Evolutionary conservation across 2,113 vertebrate genomes (phyloP).

Genomic region (Nothocercus nigrocapillus): DNA sequence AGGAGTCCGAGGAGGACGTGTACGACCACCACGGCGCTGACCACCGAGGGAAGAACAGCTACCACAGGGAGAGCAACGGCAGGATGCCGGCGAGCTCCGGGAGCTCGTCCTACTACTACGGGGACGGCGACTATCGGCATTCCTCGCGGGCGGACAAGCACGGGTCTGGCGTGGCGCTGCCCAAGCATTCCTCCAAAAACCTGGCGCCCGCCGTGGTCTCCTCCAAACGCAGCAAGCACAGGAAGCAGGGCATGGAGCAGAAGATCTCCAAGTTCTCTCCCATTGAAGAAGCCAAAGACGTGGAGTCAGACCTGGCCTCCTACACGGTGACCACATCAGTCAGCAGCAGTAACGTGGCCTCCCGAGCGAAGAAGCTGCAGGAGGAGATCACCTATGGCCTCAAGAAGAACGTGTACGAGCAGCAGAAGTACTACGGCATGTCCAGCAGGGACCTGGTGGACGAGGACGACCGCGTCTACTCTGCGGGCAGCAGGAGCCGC

Average conservation of each 20-base stretch:
- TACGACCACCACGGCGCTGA: conserved; percentile 89
- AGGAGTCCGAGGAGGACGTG: conserved; percentile 94
- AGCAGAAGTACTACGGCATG: conserved; percentile 92
- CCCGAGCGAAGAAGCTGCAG: conserved; percentile 91
- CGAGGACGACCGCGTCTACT: conserved; percentile 90
- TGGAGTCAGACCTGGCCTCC: conserved; percentile 94
- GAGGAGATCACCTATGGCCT: conserved; percentile 91
- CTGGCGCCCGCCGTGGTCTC: conserved; percentile 91
- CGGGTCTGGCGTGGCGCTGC: conserved; percentile 75
- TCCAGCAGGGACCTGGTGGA: conserved; percentile 88
- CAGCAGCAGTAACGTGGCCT: conserved; percentile 86
- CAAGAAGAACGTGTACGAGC: conserved; percentile 94
- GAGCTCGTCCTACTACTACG: conserved; percentile 83
- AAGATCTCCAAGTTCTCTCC: conserved; percentile 99
- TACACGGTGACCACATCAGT: conserved; percentile 86
- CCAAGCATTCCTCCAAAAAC: conserved; percentile 92
- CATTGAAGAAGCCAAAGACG: conserved; percentile 97
- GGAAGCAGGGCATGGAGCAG: conserved; percentile 97
- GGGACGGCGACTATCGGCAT: conserved; percentile 88
- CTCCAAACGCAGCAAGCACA: conserved; percentile 96
- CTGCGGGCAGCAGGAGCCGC: conserved; percentile 84
- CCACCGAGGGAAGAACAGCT: conserved; percentile 83
- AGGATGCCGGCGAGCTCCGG: conserved; percentile 77
- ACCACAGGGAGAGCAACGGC: conserved; percentile 88
- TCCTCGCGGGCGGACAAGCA: conserved; percentile 83